Percentiles rank a stretch among this genome's conserved stretches.
Conservation (phyloP, 2,888 invertebrate genomes). For the Tipula helvola region DNA sequence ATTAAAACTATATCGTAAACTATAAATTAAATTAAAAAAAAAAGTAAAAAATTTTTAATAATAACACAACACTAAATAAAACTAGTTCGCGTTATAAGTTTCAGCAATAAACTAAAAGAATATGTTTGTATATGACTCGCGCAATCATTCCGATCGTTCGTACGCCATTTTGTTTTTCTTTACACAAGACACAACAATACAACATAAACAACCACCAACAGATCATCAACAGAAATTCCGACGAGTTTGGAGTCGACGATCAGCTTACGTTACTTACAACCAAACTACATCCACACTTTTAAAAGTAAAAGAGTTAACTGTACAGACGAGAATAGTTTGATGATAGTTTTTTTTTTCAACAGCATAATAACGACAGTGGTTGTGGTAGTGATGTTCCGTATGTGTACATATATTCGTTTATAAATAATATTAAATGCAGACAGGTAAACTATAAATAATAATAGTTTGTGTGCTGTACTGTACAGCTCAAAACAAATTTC, state of each 20-base stretch:
- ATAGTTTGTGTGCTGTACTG: not conserved
- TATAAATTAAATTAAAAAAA: not conserved
- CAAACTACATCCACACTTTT: not conserved
- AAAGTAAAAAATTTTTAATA: not conserved
- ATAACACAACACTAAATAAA: not conserved
- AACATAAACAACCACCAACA: not conserved
- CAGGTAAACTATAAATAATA: not conserved
- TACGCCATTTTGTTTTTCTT: not conserved
- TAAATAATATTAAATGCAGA: not conserved
- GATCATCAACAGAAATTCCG: not conserved
- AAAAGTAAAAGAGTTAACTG: not conserved
- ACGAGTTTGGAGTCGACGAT: not conserved
- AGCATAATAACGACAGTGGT: not conserved
- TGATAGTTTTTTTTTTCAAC: not conserved
- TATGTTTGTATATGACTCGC: not conserved
- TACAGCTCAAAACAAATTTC: no score
- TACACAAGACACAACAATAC: not conserved
- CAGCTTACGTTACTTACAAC: not conserved
- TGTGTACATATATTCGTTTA: not conserved
- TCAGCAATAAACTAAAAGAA: not conserved
- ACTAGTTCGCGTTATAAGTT: not conserved
- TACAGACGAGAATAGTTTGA: not conserved
- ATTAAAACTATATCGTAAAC: not conserved
- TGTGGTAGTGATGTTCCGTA: not conserved
- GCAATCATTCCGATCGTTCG: not conserved